Evolutionary conservation across 2,888 invertebrate species (phyloP).

Genomic region (Hermaeophaga mercurialis): DNA sequence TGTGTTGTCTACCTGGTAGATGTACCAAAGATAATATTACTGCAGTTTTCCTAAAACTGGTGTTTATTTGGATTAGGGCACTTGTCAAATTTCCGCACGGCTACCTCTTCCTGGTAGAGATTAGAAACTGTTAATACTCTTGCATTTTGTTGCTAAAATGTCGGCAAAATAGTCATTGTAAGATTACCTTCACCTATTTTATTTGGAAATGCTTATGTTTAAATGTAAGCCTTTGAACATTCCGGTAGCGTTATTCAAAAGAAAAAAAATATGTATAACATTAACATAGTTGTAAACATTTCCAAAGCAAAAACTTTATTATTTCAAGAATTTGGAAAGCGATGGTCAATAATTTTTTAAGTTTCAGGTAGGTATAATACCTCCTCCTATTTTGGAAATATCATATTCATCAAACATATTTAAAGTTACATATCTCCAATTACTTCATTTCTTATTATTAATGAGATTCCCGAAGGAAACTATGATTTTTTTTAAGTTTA

Average conservation of each 20-base stretch:
- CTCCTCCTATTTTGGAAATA: too few species aligned
- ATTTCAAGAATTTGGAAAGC: too few species aligned
- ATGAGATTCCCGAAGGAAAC: too few species aligned
- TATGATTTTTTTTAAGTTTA: too few species aligned
- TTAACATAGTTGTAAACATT: too few species aligned
- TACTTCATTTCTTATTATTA: too few species aligned
- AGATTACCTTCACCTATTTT: slow-evolving; percentile 31
- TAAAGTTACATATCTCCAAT: too few species aligned
- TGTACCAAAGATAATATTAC: slow-evolving; percentile 16
- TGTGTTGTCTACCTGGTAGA: slow-evolving; percentile 10
- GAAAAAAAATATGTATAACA: too few species aligned
- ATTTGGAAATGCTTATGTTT: neutral
- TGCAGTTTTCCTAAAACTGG: slow-evolving; percentile 24
- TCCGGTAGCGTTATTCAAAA: neutral
- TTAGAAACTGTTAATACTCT: slow-evolving; percentile 27
- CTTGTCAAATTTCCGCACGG: slow-evolving; percentile 36
- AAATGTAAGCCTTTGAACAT: neutral
- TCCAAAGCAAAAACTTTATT: too few species aligned
- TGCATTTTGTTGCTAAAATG: slow-evolving; percentile 35
- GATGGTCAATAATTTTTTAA: too few species aligned
- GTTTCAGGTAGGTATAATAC: too few species aligned
- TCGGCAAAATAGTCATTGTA: slow-evolving; percentile 29
- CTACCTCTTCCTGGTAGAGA: slow-evolving; percentile 37
- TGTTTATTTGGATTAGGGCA: slow-evolving; percentile 19
- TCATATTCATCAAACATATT: too few species aligned